These are phyloP conservation scores for Gila robusta DNA, from an alignment of 2,797 vertebrate species.

Conservation along the genomic window DNA sequence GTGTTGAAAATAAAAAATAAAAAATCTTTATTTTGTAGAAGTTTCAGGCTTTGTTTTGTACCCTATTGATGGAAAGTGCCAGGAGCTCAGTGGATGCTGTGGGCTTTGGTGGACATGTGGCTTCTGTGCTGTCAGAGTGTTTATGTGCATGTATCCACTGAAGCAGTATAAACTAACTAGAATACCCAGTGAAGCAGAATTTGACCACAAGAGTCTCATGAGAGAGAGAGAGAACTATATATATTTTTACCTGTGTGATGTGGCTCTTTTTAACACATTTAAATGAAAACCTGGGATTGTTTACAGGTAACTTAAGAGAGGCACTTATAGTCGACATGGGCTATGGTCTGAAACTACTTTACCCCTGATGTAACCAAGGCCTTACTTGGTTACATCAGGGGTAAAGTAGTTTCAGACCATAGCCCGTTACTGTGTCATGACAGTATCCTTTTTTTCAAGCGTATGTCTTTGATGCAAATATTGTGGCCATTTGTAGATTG, in stretches of 20 bases:
- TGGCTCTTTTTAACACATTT: background rate
- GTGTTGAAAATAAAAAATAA: background rate
- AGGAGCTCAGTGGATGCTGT: background rate
- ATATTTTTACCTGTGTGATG: conserved; percentile 3
- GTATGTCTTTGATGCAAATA: background rate
- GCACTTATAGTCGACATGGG: background rate
- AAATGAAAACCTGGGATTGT: background rate
- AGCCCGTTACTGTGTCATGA: background rate
- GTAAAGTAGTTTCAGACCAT: no score
- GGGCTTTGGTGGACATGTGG: conserved; percentile 14
- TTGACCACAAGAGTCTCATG: conserved; percentile 13
- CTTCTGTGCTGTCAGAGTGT: background rate
- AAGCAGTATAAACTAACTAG: conserved; percentile 1
- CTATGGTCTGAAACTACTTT: background rate
- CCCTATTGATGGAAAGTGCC: background rate
- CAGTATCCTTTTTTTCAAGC: background rate
- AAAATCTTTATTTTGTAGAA: background rate
- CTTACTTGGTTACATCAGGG: no score
- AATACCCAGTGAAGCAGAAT: conserved; percentile 25
- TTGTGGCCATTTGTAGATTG: background rate
- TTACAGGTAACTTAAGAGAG: background rate
- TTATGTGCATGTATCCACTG: background rate
- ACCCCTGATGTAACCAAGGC: background rate
- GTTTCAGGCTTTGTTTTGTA: background rate
- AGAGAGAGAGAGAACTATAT: background rate